phyloP scores from a whole-genome alignment of 2,888 invertebrate genomes.

The Amphimallon solstitiale region DNA sequence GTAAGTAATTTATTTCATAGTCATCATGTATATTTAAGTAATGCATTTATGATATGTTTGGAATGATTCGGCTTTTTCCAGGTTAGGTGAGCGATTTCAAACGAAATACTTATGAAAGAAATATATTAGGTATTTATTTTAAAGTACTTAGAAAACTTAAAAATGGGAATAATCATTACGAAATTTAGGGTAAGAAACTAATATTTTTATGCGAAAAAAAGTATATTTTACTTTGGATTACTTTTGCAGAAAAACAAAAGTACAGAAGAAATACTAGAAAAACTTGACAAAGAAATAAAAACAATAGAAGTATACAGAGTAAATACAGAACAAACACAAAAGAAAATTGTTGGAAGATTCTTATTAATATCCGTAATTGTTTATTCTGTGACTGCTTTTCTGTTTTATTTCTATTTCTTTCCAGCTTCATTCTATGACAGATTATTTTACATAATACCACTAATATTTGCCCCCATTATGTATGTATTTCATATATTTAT shows the following conservation, averaged over 20 bases:
- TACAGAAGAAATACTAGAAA: slow-evolving; percentile 71
- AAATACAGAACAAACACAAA: slow-evolving; percentile 83
- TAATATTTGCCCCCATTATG: slow-evolving; percentile 85
- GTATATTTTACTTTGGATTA: slow-evolving; percentile 30
- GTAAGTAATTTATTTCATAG: neutral
- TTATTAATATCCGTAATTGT: slow-evolving; percentile 75
- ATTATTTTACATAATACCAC: slow-evolving; percentile 79
- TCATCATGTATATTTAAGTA: slow-evolving; percentile 10
- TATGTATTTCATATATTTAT: slow-evolving; percentile 65
- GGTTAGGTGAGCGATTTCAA: slow-evolving; percentile 37
- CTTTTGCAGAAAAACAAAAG: slow-evolving; percentile 68
- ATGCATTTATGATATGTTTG: too few relatives aligned
- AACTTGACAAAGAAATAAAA: slow-evolving; percentile 81
- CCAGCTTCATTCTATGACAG: slow-evolving; percentile 79
- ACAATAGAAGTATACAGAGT: slow-evolving; percentile 82
- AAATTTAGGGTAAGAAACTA: slow-evolving; percentile 73
- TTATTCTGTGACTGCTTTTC: slow-evolving; percentile 75
- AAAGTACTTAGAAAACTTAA: slow-evolving; percentile 43
- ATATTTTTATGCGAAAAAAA: neutral
- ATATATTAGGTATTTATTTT: slow-evolving; percentile 24
- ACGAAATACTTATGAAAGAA: slow-evolving; percentile 30
- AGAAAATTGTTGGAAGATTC: slow-evolving; percentile 83
- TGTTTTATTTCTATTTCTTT: slow-evolving; percentile 85
- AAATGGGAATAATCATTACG: slow-evolving; percentile 74
- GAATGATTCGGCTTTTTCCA: too few relatives aligned